Evolutionary conservation across 2,113 vertebrate genomes (phyloP).

Genomic region (Hippocampus guttulatus): DNA sequence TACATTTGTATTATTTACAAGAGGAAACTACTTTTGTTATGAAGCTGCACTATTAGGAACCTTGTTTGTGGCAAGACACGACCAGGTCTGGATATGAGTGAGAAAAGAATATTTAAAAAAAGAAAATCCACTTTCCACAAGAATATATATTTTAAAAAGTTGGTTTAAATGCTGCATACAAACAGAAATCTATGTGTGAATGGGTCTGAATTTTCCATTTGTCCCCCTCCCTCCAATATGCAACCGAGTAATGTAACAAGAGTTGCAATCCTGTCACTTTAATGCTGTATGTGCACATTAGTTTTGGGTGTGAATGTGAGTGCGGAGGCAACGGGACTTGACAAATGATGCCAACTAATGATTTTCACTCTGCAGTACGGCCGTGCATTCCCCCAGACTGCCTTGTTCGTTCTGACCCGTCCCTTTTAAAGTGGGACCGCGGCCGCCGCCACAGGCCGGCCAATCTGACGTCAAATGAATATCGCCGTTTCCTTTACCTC

Average conservation of each 20-base stretch:
- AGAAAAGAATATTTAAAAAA: constrained; percentile 20
- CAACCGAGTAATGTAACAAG: constrained; percentile 72
- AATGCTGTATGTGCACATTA: constrained; percentile 75
- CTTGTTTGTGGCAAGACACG: constrained; percentile 43
- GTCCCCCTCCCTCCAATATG: constrained; percentile 68
- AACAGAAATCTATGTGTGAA: constrained; percentile 53
- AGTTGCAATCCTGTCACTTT: constrained; percentile 75
- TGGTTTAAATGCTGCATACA: constrained; percentile 69
- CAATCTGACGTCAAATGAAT: constrained; percentile 47
- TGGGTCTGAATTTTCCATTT: constrained; percentile 62
- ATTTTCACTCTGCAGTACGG: constrained; percentile 53
- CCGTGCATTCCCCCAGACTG: constrained; percentile 42
- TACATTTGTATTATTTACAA: constrained; percentile 32
- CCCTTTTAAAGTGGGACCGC: constrained; percentile 37
- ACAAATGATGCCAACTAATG: constrained; percentile 71
- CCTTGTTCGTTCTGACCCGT: constrained; percentile 61
- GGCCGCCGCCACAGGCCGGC: constrained; percentile 46
- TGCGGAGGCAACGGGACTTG: constrained; percentile 66
- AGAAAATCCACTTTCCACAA: constrained; percentile 19
- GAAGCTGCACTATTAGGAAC: constrained; percentile 53
- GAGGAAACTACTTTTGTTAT: constrained; percentile 2
- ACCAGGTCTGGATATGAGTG: constrained; percentile 28
- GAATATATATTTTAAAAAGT: constrained; percentile 50
- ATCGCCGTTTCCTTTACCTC: constrained; percentile 46
- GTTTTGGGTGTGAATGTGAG: constrained; percentile 65